phyloP scores from a whole-genome alignment of 2,113 vertebrate genomes.

The Otis tarda region DNA sequence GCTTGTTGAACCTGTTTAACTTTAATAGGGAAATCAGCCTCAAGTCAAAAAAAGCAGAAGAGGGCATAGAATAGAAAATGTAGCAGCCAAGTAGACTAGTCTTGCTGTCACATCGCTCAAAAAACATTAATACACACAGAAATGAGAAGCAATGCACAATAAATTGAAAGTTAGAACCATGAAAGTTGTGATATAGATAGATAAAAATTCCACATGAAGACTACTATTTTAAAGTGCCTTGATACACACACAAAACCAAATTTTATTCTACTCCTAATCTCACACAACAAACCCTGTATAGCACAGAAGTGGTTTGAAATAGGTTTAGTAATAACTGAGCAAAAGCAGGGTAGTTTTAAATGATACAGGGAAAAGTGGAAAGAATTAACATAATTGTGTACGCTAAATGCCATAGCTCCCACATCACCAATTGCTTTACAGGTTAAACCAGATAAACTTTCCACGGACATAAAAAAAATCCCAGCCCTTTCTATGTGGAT shows the following conservation, averaged over 20 bases:
- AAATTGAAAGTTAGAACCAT: neutral
- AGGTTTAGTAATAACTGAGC: neutral
- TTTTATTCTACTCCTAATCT: neutral
- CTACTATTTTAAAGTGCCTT: neutral
- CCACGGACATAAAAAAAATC: neutral
- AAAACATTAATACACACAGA: neutral
- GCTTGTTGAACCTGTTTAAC: neutral
- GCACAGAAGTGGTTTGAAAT: neutral
- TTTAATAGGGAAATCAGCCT: neutral
- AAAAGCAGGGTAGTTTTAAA: neutral
- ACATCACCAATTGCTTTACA: neutral
- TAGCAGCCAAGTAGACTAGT: neutral
- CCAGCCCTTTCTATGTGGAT: neutral
- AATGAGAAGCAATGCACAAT: neutral
- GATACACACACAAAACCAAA: neutral
- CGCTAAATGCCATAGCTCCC: neutral
- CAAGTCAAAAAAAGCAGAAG: neutral
- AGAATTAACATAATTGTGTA: neutral
- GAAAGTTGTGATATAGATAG: neutral
- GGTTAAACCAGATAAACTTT: neutral
- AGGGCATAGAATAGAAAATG: fast-evolving
- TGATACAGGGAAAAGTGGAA: neutral
- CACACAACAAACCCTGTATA: neutral
- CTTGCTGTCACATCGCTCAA: neutral
- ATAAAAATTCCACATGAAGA: neutral